A percentile compares a stretch with the other conserved stretches of the same genome.
Evolutionary conservation across 2,888 invertebrate species (phyloP).

Genomic region (Lamellibrachia satsuma): DNA sequence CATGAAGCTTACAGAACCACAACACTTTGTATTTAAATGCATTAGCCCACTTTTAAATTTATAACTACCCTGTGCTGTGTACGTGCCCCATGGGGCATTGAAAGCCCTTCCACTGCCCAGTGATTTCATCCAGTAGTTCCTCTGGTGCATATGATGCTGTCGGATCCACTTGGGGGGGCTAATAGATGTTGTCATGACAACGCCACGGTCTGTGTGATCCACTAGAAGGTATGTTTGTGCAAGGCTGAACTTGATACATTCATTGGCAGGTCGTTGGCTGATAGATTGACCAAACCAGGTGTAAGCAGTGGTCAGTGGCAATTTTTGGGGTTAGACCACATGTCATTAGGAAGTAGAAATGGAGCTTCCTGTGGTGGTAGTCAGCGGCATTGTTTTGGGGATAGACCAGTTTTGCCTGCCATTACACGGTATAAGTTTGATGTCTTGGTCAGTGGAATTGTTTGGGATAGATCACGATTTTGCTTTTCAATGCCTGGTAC

Average conservation of each 20-base stretch:
- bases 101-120: neutral
- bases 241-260: neutral
- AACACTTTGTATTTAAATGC: neutral
- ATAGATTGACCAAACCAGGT: neutral
- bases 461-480: neutral
- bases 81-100: neutral
- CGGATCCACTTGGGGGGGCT: neutral
- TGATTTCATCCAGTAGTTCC: neutral
- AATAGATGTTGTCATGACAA: slow-evolving; percentile 12
- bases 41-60: neutral
- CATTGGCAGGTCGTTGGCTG: neutral
- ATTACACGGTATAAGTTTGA: neutral
- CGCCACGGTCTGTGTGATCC: neutral
- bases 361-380: no score
- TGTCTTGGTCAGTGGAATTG: neutral
- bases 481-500: neutral
- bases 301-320: neutral
- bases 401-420: no score
- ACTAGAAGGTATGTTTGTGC: neutral
- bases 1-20: neutral
- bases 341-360: no score
- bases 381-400: no score
- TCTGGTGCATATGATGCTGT: neutral
- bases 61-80: neutral
- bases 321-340: no score